Percentiles rank a stretch among this genome's conserved stretches.
phyloP scores from a whole-genome alignment of 2,797 vertebrate species.

The Petrocephalus schoutedeni region DNA sequence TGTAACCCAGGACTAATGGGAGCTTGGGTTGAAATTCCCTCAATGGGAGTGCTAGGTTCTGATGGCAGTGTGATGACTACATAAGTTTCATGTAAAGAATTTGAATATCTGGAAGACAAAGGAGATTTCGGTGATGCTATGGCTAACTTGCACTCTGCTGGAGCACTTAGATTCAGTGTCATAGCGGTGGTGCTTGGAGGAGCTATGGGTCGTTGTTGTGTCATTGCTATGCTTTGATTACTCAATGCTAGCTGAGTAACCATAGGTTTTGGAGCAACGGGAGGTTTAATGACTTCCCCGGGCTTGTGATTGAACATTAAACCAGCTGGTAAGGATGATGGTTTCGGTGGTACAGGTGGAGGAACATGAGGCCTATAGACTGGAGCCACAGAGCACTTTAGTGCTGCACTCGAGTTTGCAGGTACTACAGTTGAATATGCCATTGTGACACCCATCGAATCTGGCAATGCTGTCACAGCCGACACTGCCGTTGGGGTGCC shows the following conservation, averaged over 20 bases:
- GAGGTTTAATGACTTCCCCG: conserved; percentile 61
- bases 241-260: conserved; percentile 59
- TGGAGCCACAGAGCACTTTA: conserved; percentile 54
- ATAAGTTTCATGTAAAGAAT: conserved; percentile 84
- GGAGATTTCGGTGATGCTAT: conserved; percentile 86
- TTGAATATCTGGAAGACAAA: conserved; percentile 74
- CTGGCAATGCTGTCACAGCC: conserved; percentile 38
- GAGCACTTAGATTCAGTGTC: conserved; percentile 81
- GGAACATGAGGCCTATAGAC: conserved; percentile 59
- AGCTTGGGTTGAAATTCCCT: conserved; percentile 73
- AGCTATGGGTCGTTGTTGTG: conserved; percentile 65
- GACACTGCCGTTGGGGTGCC: conserved; percentile 65
- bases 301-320: conserved; percentile 68
- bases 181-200: conserved; percentile 63
- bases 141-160: conserved; percentile 72
- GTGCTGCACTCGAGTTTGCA: conserved; percentile 45
- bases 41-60: conserved; percentile 90
- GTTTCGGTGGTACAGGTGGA: conserved; percentile 73
- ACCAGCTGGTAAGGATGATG: conserved; percentile 66
- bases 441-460: conserved; percentile 43
- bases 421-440: conserved; percentile 48
- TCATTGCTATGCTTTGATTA: conserved; percentile 50
- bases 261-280: conserved; percentile 71
- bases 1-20: conserved; percentile 69
- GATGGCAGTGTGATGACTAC: conserved; percentile 98